Conservation (phyloP, 1,140 invertebrate species). For the Zaprionus ornatus region DNA sequence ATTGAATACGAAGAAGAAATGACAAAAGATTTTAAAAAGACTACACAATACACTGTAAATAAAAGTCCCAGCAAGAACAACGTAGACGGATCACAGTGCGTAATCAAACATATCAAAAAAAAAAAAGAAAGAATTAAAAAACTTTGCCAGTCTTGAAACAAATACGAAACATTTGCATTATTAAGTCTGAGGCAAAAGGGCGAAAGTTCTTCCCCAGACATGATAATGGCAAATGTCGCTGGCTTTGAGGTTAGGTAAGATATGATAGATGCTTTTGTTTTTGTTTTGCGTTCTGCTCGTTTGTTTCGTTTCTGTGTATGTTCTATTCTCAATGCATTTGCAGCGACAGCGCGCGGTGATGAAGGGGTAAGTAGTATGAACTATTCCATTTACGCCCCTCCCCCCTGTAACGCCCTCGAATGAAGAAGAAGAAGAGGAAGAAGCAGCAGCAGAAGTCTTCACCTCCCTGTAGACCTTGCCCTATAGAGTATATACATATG, state of each 20-base stretch:
- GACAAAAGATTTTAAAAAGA: slow-evolving; percentile 37
- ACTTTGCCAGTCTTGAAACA: slow-evolving; percentile 1
- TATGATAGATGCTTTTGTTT: slow-evolving; percentile 50
- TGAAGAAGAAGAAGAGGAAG: background rate
- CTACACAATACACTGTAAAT: slow-evolving; percentile 71
- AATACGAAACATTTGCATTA: slow-evolving; percentile 43
- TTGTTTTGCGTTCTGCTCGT: slow-evolving; percentile 46
- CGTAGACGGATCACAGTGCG: background rate
- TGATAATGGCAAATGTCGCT: slow-evolving; percentile 47
- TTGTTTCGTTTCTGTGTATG: slow-evolving; percentile 47
- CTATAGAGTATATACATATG: background rate
- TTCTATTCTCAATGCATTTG: slow-evolving; percentile 50
- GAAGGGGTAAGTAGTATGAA: slow-evolving; percentile 60
- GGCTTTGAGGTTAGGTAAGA: slow-evolving; percentile 70
- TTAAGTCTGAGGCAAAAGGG: slow-evolving; percentile 60
- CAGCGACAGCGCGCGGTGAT: slow-evolving; percentile 49
- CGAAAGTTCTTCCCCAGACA: slow-evolving; percentile 55
- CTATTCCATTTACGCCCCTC: background rate
- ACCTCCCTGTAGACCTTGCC: background rate
- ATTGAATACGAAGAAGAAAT: slow-evolving; percentile 60
- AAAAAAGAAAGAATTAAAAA: background rate
- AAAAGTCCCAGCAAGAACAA: slow-evolving; percentile 56
- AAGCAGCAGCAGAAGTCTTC: background rate
- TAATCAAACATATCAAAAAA: slow-evolving; percentile 34
- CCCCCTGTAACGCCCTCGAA: background rate